phyloP scores from a whole-genome alignment of 2,888 invertebrate genomes.

The Harmothoe impar region DNA sequence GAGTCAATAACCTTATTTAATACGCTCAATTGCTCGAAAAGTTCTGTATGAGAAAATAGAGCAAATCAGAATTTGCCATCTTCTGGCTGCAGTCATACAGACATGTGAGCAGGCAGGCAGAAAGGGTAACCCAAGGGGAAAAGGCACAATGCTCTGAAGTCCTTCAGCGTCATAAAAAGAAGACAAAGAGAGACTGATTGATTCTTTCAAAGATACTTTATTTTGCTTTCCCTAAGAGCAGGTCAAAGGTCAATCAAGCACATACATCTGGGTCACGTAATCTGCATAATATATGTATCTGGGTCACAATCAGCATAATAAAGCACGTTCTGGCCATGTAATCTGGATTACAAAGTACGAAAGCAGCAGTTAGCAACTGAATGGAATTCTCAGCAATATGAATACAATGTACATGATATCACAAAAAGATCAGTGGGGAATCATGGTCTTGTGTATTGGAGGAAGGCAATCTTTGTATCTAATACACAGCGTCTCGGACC shows the following conservation, averaged over 20 bases:
- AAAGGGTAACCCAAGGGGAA: no score
- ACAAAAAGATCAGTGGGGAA: neutral
- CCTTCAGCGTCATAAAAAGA: no score
- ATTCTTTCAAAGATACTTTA: conserved; percentile 39
- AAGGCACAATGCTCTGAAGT: no score
- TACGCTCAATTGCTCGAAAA: no score
- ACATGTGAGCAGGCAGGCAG: no score
- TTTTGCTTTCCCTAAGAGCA: conserved; percentile 40
- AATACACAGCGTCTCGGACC: neutral
- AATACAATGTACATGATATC: conserved; percentile 13
- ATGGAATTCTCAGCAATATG: neutral
- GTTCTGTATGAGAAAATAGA: no score
- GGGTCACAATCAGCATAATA: conserved; percentile 59
- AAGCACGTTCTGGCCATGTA: conserved; percentile 29
- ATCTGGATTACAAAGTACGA: conserved; percentile 13
- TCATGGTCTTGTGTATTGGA: neutral
- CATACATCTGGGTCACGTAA: conserved; percentile 50
- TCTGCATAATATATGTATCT: conserved; percentile 53
- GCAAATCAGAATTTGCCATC: no score
- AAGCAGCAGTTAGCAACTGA: conserved; percentile 37
- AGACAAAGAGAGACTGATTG: neutral
- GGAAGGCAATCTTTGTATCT: neutral
- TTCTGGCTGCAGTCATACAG: no score
- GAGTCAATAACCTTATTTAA: no score
- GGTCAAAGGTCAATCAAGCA: conserved; percentile 51